Evolutionary conservation across 1,140 invertebrate species (phyloP).

Genomic region (Ganaspis sp.): DNA sequence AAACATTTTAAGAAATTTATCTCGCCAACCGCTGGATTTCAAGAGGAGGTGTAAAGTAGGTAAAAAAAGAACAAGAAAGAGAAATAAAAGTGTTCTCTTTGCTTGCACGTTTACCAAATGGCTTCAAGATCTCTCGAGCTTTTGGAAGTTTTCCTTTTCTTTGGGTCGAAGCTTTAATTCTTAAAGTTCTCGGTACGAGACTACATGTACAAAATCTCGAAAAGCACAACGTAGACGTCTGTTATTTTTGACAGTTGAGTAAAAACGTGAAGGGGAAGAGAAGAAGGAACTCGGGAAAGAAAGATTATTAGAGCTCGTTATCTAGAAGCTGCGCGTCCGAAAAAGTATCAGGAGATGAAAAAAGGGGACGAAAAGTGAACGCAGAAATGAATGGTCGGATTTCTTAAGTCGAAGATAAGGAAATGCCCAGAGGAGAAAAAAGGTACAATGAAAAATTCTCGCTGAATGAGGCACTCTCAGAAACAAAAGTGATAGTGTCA

Average conservation of each 20-base stretch:
- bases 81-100: not conserved
- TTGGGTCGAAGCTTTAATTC: not conserved
- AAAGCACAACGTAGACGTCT: not conserved
- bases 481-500: conserved; percentile 5
- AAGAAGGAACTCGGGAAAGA: not conserved
- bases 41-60: not conserved
- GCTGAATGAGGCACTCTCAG: not conserved
- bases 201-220: not conserved
- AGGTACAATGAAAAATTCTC: not conserved
- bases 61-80: not conserved
- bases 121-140: conserved; percentile 24
- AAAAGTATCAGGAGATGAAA: conserved; percentile 21
- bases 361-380: conserved; percentile 8
- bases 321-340: conserved; percentile 12
- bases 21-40: not conserved
- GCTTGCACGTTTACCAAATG: conserved; percentile 22
- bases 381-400: conserved; percentile 14
- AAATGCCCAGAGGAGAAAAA: not conserved
- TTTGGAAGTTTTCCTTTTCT: not conserved
- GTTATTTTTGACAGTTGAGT: conserved; percentile 4
- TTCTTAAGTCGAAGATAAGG: conserved; percentile 25
- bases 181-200: not conserved
- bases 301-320: conserved; percentile 28
- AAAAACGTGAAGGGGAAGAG: not conserved
- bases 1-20: not conserved